Conservation (phyloP, 2,888 invertebrate species). For the Terebella lapidaria region DNA sequence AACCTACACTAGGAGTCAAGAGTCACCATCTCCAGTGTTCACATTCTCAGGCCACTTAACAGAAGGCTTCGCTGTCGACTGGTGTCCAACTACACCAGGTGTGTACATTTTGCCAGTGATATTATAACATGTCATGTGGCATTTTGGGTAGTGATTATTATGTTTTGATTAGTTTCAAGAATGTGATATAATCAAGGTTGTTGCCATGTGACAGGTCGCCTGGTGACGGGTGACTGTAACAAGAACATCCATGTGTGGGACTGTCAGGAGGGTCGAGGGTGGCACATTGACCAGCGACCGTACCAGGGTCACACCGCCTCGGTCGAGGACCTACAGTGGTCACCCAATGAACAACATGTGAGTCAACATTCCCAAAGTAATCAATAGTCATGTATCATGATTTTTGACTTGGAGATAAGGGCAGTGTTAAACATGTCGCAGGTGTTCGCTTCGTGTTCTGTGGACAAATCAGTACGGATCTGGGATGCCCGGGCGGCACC, state of each 20-base stretch:
- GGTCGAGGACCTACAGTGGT: slow-evolving; percentile 98
- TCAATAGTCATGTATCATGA: too few species aligned
- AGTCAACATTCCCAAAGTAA: too few species aligned
- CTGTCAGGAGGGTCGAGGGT: slow-evolving; percentile 70
- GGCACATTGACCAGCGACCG: slow-evolving; percentile 88
- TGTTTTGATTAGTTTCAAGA: background rate
- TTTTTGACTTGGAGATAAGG: too few species aligned
- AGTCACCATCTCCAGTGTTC: slow-evolving; percentile 68
- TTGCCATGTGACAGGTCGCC: slow-evolving; percentile 61
- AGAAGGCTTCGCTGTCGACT: slow-evolving; percentile 94
- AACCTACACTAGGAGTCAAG: slow-evolving; percentile 36
- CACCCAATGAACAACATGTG: slow-evolving; percentile 82
- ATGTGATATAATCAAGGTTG: too few species aligned
- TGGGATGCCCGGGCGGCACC: slow-evolving; percentile 91
- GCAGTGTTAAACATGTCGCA: slow-evolving; percentile 23
- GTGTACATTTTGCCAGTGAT: slow-evolving; percentile 1
- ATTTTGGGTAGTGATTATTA: background rate
- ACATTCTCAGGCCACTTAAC: slow-evolving; percentile 86
- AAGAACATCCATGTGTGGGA: slow-evolving; percentile 92
- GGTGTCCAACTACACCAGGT: slow-evolving; percentile 78
- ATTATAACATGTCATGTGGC: background rate
- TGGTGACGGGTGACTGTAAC: slow-evolving; percentile 91
- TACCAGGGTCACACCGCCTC: slow-evolving; percentile 82
- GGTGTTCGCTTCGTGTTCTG: slow-evolving; percentile 58
- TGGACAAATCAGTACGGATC: slow-evolving; percentile 69